A percentile compares a stretch with the other conserved stretches of the same genome.
phyloP scores from a whole-genome alignment of 2,888 invertebrate species.

The Mechanitis messenoides region DNA sequence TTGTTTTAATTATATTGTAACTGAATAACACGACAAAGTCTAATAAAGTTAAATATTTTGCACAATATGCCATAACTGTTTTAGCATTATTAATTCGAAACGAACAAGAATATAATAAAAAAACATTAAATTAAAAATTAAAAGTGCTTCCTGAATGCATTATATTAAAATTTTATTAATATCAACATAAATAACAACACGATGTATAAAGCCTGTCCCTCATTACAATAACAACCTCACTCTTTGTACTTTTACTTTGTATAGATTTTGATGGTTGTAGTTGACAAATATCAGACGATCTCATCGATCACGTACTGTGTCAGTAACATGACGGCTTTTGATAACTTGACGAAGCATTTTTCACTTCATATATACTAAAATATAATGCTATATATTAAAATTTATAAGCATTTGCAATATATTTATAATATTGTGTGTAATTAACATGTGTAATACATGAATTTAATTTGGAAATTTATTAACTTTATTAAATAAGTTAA shows the following conservation, averaged over 20 bases:
- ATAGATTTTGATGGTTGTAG: conserved; percentile 14
- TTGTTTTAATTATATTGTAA: conserved; percentile 10
- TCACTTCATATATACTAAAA: conserved; percentile 21
- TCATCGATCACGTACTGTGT: conserved; percentile 54
- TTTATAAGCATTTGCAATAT: neutral
- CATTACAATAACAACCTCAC: conserved; percentile 1
- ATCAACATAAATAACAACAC: neutral
- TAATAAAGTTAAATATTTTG: neutral
- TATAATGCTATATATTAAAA: conserved; percentile 23
- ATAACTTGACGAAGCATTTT: conserved; percentile 59
- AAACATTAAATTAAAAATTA: too few relatives aligned
- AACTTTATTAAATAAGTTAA: too few relatives aligned
- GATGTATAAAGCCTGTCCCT: neutral
- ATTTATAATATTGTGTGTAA: neutral
- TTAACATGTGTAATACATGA: neutral
- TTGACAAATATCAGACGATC: conserved; percentile 51
- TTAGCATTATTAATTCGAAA: neutral
- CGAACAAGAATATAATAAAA: neutral
- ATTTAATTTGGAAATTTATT: neutral
- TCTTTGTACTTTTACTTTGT: neutral
- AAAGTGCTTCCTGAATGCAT: neutral
- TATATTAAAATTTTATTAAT: neutral
- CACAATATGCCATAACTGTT: neutral
- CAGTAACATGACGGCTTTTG: conserved; percentile 42
- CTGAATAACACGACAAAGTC: conserved; percentile 22